A percentile compares a stretch with the other conserved stretches of the same genome.
phyloP scores from a whole-genome alignment of 1,140 invertebrate species.

The Eufriesea mexicana region DNA sequence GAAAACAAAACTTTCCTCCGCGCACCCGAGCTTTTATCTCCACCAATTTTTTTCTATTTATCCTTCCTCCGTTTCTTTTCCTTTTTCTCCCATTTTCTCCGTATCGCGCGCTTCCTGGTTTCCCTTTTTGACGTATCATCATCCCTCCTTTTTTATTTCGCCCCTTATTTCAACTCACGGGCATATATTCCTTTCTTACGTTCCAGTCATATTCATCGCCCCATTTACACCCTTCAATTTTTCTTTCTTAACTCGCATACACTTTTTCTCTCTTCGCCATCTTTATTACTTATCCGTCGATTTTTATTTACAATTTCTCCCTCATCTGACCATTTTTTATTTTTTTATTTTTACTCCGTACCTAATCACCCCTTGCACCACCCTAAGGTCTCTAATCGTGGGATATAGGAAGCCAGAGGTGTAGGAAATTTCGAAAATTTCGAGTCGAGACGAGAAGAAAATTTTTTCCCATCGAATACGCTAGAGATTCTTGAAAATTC shows the following conservation, averaged over 20 bases:
- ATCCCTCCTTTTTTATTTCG: neutral
- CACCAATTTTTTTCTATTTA: neutral
- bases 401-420: no score
- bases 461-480: no score
- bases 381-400: no score
- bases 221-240: neutral
- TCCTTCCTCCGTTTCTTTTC: neutral
- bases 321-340: neutral
- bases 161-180: neutral
- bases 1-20: neutral
- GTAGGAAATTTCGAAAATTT: no score
- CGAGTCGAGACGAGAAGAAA: no score
- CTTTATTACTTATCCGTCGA: neutral
- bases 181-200: neutral
- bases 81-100: neutral
- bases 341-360: no score
- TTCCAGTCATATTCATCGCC: constrained; percentile 6
- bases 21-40: neutral
- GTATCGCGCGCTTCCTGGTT: neutral
- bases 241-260: neutral
- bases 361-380: no score
- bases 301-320: neutral
- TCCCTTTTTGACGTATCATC: neutral
- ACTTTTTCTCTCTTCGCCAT: neutral
- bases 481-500: no score